Evolutionary conservation across 2,888 invertebrate genomes (phyloP).

Genomic region (Pollenia angustigena): DNA sequence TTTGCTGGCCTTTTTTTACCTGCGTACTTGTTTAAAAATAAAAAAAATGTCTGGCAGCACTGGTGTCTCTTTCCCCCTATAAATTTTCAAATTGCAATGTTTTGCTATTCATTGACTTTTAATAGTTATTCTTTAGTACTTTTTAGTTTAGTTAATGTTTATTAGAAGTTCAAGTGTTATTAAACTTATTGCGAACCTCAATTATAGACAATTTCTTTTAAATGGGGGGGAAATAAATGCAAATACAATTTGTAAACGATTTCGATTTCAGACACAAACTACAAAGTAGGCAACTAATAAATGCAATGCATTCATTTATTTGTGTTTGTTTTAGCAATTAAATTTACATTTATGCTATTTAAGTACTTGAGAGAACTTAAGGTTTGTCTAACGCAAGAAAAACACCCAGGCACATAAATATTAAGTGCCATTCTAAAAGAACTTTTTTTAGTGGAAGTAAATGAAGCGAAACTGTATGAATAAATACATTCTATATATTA

Average conservation of each 20-base stretch:
- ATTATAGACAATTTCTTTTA: slow-evolving; percentile 27
- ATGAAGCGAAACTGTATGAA: background rate
- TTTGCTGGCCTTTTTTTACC: background rate
- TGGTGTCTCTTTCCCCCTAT: background rate
- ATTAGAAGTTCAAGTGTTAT: slow-evolving; percentile 69
- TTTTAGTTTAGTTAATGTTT: slow-evolving; percentile 56
- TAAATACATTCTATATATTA: background rate
- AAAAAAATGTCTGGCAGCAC: no score
- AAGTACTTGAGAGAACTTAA: background rate
- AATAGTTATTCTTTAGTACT: slow-evolving; percentile 7
- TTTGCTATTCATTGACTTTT: slow-evolving; percentile 42
- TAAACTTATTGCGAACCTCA: slow-evolving; percentile 55
- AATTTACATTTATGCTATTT: slow-evolving; percentile 75
- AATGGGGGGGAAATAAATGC: slow-evolving; percentile 9
- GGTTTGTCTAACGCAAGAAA: slow-evolving; percentile 2
- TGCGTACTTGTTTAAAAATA: no score
- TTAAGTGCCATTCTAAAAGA: slow-evolving; percentile 17
- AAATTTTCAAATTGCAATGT: slow-evolving; percentile 29
- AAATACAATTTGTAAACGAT: slow-evolving; percentile 45
- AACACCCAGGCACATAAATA: background rate
- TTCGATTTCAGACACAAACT: slow-evolving; percentile 12
- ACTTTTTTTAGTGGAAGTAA: slow-evolving; percentile 9
- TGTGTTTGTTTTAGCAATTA: slow-evolving; percentile 49
- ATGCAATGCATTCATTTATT: slow-evolving; percentile 28
- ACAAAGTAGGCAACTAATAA: slow-evolving; percentile 33